phyloP scores from a whole-genome alignment of 2,113 vertebrate genomes.

The Cyanistes caeruleus region DNA sequence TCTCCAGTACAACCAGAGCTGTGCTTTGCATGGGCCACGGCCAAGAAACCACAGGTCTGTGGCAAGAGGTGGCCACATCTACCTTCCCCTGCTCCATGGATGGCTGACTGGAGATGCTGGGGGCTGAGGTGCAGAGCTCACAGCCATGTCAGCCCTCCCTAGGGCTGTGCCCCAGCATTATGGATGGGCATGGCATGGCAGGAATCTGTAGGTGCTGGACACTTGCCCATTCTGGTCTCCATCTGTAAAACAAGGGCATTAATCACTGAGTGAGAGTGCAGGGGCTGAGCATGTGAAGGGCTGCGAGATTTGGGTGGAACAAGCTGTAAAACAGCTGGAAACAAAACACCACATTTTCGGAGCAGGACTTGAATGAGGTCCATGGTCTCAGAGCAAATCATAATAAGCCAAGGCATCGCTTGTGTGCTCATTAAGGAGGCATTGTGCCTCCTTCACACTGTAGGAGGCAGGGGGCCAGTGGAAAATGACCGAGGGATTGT shows the following conservation, averaged over 20 bases:
- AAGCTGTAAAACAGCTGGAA: not conserved
- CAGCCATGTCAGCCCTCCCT: fast-evolving
- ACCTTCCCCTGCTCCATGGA: not conserved
- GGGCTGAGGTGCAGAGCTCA: not conserved
- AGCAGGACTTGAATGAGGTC: not conserved
- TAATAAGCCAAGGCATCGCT: not conserved
- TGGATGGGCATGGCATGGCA: fast-evolving
- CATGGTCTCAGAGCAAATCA: not conserved
- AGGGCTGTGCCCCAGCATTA: not conserved
- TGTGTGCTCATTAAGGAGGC: not conserved
- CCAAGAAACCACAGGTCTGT: not conserved
- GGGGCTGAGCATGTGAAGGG: not conserved
- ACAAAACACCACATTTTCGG: not conserved
- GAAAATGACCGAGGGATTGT: not conserved
- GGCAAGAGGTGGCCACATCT: not conserved
- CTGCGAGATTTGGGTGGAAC: not conserved
- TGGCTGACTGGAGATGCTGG: not conserved
- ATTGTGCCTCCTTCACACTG: not conserved
- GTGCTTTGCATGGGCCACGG: fast-evolving
- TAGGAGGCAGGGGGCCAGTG: not conserved
- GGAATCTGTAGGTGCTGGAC: not conserved
- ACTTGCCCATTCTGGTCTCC: fast-evolving
- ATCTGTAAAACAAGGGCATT: not conserved
- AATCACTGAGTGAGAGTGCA: not conserved
- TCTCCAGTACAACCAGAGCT: not conserved